A percentile compares a stretch with the other conserved stretches of the same genome.
Conservation (phyloP, 2,113 vertebrate genomes). For the Cyanoliseus patagonus region DNA sequence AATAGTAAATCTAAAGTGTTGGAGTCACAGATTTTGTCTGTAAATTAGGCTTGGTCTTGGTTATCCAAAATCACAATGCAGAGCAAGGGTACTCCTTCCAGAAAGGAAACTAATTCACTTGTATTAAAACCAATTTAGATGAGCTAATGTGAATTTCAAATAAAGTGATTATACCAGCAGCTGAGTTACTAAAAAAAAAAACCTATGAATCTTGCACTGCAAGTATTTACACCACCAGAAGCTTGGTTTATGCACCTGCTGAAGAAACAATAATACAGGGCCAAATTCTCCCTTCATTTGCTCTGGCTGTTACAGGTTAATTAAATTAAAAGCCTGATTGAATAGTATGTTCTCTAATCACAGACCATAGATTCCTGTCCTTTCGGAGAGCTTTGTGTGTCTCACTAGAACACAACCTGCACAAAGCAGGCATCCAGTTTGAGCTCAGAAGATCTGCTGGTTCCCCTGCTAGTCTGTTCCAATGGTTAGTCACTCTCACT, state of each 20-base stretch:
- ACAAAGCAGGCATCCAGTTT: conserved; percentile 14
- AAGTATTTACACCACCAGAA: background rate
- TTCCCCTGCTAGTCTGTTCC: conserved; percentile 15
- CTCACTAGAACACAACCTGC: background rate
- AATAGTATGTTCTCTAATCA: background rate
- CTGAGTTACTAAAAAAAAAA: background rate
- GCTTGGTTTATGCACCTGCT: background rate
- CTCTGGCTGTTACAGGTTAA: background rate
- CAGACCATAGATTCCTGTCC: background rate
- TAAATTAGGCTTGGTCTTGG: background rate
- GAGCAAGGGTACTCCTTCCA: background rate
- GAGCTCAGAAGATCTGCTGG: conserved; percentile 14
- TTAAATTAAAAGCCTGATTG: background rate
- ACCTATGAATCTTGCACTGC: background rate
- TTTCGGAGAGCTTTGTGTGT: background rate
- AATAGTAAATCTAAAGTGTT: background rate
- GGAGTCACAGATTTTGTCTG: background rate
- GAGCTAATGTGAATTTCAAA: background rate
- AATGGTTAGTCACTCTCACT: conserved; percentile 51
- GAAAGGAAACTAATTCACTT: background rate
- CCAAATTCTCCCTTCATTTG: background rate
- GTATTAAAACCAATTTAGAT: background rate
- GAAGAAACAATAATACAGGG: background rate
- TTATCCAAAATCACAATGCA: background rate
- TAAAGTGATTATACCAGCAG: background rate